Conservation (phyloP, 2,113 vertebrate species). For the Sylvia atricapilla region DNA sequence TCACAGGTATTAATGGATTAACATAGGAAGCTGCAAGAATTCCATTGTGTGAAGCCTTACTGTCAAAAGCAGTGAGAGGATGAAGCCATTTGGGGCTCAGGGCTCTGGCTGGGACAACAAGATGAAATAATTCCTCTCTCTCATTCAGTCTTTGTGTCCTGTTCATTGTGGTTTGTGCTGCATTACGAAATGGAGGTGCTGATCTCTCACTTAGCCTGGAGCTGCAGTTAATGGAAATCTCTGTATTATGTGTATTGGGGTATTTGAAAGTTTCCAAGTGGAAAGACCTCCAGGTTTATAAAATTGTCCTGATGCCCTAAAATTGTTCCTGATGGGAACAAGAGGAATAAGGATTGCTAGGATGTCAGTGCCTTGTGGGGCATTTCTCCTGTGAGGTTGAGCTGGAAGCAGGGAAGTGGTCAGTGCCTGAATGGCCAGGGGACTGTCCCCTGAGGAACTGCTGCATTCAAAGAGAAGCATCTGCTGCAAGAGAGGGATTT, state of each 20-base stretch:
- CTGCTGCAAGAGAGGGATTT: background rate
- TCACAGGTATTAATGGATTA: conserved; percentile 48
- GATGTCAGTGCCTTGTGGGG: background rate
- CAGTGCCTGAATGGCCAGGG: background rate
- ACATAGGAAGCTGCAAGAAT: background rate
- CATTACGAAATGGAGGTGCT: conserved; percentile 6
- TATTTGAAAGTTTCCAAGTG: background rate
- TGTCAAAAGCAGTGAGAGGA: conserved; percentile 2
- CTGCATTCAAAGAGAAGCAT: background rate
- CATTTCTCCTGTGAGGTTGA: background rate
- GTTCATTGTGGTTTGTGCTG: background rate
- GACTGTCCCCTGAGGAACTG: background rate
- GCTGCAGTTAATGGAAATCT: conserved; percentile 18
- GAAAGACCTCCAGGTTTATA: background rate
- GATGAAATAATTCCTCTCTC: conserved; percentile 9
- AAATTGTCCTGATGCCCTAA: background rate
- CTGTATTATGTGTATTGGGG: background rate
- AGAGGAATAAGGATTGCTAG: background rate
- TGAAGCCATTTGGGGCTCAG: conserved; percentile 18
- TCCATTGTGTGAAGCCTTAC: background rate
- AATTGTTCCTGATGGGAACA: background rate
- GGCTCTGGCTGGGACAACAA: background rate
- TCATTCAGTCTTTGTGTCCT: background rate
- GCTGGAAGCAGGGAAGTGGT: background rate
- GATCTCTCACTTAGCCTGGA: background rate